A percentile compares a stretch with the other conserved stretches of the same genome.
These are phyloP conservation scores for Tetramorium parvispinum DNA, from an alignment of 1,140 invertebrate genomes.

Conservation along the genomic window DNA sequence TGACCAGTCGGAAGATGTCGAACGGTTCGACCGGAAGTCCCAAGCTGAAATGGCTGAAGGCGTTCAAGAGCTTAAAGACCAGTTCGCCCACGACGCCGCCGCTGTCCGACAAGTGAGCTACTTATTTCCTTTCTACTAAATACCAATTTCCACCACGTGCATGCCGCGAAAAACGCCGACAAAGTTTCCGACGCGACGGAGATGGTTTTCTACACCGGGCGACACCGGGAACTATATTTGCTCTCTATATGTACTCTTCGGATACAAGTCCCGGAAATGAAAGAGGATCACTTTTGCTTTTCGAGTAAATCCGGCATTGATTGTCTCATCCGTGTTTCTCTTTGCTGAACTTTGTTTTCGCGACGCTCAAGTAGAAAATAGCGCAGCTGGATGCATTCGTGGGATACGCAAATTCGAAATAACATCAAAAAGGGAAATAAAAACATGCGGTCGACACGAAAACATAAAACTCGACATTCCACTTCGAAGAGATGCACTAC, in stretches of 20 bases:
- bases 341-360: constrained; percentile 21
- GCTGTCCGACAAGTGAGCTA: constrained; percentile 87
- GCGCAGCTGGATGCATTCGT: constrained; percentile 20
- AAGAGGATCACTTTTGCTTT: constrained; percentile 9
- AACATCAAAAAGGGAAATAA: not conserved
- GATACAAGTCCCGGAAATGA: constrained; percentile 3
- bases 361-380: constrained; percentile 27
- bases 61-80: constrained; percentile 97
- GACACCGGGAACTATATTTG: constrained; percentile 1
- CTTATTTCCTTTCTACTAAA: constrained; percentile 45
- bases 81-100: constrained; percentile 87
- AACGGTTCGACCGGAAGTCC: constrained; percentile 94
- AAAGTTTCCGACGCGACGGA: constrained; percentile 41
- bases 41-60: constrained; percentile 99
- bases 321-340: constrained; percentile 1
- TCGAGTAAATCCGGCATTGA: constrained; percentile 5
- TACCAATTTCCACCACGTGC: constrained; percentile 30
- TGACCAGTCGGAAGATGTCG: constrained; percentile 93
- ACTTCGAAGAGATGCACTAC: not conserved
- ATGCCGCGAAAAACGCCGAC: constrained; percentile 40
- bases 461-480: not conserved
- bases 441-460: not conserved
- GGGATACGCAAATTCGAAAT: constrained; percentile 23
- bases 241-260: not conserved
- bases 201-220: not conserved